Evolutionary conservation across 2,888 invertebrate species (phyloP).

Genomic region (Aproaerema taeniolella): DNA sequence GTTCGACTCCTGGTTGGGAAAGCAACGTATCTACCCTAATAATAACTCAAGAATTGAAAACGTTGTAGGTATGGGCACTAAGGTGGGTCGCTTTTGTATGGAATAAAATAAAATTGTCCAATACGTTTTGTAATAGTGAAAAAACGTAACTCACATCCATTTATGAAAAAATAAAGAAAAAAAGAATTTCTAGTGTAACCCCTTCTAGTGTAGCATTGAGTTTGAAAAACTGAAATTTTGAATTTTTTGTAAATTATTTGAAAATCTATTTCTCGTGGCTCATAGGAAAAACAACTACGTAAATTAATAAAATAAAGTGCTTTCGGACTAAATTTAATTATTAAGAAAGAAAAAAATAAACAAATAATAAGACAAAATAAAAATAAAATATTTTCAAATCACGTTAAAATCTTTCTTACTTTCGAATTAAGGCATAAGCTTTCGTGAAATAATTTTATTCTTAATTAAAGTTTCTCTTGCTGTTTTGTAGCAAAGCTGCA

Average conservation of each 20-base stretch:
- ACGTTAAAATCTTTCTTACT: constrained; percentile 1
- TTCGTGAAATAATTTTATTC: constrained; percentile 11
- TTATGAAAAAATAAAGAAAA: no score
- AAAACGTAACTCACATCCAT: no score
- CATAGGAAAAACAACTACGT: no score
- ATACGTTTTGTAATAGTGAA: constrained; percentile 4
- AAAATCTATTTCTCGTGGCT: not conserved
- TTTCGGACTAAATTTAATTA: not conserved
- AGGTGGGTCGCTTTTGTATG: constrained; percentile 6
- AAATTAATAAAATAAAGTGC: not conserved
- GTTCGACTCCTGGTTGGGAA: no score
- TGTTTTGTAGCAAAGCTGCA: constrained; percentile 11
- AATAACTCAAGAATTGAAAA: no score
- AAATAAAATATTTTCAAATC: not conserved
- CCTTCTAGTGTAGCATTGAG: not conserved
- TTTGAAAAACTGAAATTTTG: not conserved
- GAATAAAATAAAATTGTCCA: not conserved
- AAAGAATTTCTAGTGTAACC: no score
- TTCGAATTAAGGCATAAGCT: constrained; percentile 10
- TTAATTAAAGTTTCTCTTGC: constrained; percentile 14
- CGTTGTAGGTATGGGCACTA: no score
- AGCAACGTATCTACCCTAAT: no score
- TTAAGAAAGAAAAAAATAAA: not conserved
- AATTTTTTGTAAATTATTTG: not conserved
- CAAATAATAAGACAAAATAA: not conserved